Evolutionary conservation across 2,797 vertebrate species (phyloP), one percentile per base, ranked within the genome.

Genomic region (Nasua narica): DNA sequence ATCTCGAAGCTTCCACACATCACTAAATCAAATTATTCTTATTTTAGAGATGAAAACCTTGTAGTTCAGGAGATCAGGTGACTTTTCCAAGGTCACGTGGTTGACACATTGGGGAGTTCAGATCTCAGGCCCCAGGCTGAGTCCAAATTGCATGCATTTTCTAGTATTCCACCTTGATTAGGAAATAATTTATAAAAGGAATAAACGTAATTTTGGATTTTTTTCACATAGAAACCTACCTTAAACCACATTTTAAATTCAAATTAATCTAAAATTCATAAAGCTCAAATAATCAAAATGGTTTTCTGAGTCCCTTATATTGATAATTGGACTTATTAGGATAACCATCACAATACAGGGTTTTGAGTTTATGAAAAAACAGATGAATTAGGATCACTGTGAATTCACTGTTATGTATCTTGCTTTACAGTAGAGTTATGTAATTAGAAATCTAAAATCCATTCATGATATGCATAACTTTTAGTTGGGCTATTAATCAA

Each of bases 11-110:
- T 43, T 70, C 65, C 72, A 81, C 3, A 48, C 7, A 87, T 87
- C 65, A 62, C 12, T 56, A 50, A n/a, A 90, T 72, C n/a, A 95
- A 91, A 87, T 86, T 88, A 87, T 65, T 90, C 72, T 90, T 43
- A 92, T 90, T 94, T 79, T 46, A 88, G 52, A 87, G 37, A 40
- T 83, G 46, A 95, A 60, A 96, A 96, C 89, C 21, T 62, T 87
- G 16, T 48, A 90, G 65, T 79, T 72, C 27, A 83, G 37, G 37
- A 90, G 32, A 27, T 69, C 48, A 90, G 86, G n/a, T 70, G 54
- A 94, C 72, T 95, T 76, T 82, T 84, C 83, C 83, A 83, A 60
- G 74, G 69, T 83, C 76, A 94, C 11, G 4, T 74, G 69, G 60
- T 70, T 83, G 62, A 96, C 32, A 91, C 92, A 84, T 54, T 77